Evolutionary conservation across 2,888 invertebrate genomes (phyloP), one percentile per base, ranked within the genome.

Genomic region (Nowickia ferox): DNA sequence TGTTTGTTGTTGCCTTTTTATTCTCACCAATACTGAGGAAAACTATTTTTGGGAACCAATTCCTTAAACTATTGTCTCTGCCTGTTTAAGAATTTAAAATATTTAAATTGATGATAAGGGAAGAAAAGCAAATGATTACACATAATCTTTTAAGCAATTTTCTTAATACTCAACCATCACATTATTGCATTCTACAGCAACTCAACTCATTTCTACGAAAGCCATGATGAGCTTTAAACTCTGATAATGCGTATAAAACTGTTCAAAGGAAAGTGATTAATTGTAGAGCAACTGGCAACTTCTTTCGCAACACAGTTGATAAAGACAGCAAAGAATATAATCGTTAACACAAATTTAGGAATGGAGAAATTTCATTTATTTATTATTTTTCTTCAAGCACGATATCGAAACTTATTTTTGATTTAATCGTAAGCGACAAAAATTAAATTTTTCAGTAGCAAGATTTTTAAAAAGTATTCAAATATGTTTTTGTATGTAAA

Each of bases 171-270:
- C 11, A n/a, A 38, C 11, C 44, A 68, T 13, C 10, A 40, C 5
- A 17, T 11, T 3, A 61, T 48, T 11, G 13, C 65, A 22, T 77
- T 13, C 69, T 63, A 44, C 63, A 68, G 66, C 40, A 74, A 22
- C 44, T 42, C 15, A 55, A 38, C 19, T 61, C 15, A 9, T 65
- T 9, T 61, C 11, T 6, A 65, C 9, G 5, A 74, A 65, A 80
- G 46, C 11, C 48, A 66, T 74, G 42, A 65, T 66, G 48, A 68
- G 59, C 69, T 40, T 63, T 69, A 69, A 76, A 48, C 77, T 55
- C 57, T 82, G 78, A 81, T 82, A 85, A 75, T 51, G 77, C 84
- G 72, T 77, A 81, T 77, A 46, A 74, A 19, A 22, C 59, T 69
- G 65, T 48, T 40, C 22, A 19, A 63, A 72, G 10, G 44, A 51